Conservation (phyloP, 2,888 invertebrate species). For the Lasioglossum leucozonium region DNA sequence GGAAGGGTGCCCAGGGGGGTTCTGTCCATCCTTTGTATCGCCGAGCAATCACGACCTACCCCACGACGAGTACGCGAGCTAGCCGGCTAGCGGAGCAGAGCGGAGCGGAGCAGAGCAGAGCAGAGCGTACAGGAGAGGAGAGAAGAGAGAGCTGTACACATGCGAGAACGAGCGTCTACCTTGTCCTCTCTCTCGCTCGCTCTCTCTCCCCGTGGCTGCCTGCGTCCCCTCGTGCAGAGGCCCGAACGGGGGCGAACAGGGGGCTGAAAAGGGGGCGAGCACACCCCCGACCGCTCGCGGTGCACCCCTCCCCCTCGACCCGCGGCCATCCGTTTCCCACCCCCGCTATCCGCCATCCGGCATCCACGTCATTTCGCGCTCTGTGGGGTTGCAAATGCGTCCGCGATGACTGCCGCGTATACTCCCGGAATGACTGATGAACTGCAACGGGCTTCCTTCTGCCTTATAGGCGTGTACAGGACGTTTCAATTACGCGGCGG, state of each 20-base stretch:
- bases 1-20: slow-evolving; percentile 80
- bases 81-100: not conserved
- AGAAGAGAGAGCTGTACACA: slow-evolving; percentile 33
- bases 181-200: slow-evolving; percentile 13
- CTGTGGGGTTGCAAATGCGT: slow-evolving; percentile 80
- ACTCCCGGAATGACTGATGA: slow-evolving; percentile 84
- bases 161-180: slow-evolving; percentile 41
- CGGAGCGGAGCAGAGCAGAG: not conserved
- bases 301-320: slow-evolving; percentile 4
- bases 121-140: not conserved
- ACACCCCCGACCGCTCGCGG: slow-evolving; percentile 36
- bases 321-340: slow-evolving; percentile 7
- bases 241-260: slow-evolving; percentile 19
- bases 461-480: slow-evolving; percentile 78
- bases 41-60: slow-evolving; percentile 84
- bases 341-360: slow-evolving; percentile 20
- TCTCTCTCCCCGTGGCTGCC: slow-evolving; percentile 10
- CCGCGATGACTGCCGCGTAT: slow-evolving; percentile 77
- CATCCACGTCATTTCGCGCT: slow-evolving; percentile 82
- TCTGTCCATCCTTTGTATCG: slow-evolving; percentile 84
- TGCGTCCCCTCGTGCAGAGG: slow-evolving; percentile 9
- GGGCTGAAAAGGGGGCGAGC: slow-evolving; percentile 16
- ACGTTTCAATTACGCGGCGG: slow-evolving; percentile 75
- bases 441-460: slow-evolving; percentile 82
- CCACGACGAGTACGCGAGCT: slow-evolving; percentile 72